Conservation (phyloP, 2,888 invertebrate genomes). For the Apodemia duryi region DNA sequence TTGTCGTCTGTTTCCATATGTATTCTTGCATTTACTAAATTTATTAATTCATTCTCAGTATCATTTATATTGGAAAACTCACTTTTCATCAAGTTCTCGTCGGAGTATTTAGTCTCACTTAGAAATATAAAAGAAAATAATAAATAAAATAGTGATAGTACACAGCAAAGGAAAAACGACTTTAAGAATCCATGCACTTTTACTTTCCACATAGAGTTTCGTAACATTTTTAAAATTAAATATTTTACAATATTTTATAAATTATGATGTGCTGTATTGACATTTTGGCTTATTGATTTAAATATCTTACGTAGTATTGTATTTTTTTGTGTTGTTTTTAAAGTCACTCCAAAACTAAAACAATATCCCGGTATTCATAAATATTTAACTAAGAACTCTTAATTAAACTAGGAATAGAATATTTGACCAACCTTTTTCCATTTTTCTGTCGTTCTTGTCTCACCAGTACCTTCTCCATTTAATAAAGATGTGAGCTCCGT, state of each 20-base stretch:
- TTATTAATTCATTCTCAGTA: background rate
- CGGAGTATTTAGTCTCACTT: slow-evolving; percentile 23
- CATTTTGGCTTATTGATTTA: background rate
- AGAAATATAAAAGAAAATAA: slow-evolving; percentile 29
- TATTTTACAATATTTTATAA: background rate
- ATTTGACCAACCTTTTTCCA: background rate
- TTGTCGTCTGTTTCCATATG: background rate
- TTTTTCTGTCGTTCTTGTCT: background rate
- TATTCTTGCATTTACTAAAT: background rate
- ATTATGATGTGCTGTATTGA: background rate
- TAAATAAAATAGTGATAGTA: slow-evolving; percentile 21
- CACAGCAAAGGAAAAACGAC: slow-evolving; percentile 24
- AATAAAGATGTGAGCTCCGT: background rate
- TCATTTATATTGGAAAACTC: slow-evolving; percentile 2
- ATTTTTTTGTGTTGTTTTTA: too few relatives aligned
- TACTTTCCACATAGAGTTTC: slow-evolving; percentile 22
- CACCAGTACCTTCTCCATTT: background rate
- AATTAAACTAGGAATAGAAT: background rate
- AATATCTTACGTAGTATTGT: too few relatives aligned
- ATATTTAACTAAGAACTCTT: background rate
- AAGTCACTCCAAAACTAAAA: background rate
- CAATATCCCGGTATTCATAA: background rate
- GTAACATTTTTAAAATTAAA: background rate
- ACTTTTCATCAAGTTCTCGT: slow-evolving; percentile 14
- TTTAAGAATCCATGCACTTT: slow-evolving; percentile 24